Conservation (phyloP, 2,797 vertebrate genomes). For the Eupleurogrammus muticus region DNA sequence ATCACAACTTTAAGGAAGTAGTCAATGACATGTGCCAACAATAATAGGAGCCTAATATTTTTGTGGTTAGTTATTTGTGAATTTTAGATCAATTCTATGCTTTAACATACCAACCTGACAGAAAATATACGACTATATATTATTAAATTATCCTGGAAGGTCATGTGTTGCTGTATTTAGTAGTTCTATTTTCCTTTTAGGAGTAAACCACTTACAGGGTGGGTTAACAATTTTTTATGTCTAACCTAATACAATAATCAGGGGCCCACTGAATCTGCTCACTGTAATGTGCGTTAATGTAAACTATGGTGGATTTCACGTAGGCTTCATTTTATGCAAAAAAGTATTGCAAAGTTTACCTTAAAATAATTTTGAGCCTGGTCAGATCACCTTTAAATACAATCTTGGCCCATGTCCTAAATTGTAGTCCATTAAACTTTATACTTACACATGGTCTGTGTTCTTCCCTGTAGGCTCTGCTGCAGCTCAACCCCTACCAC, state of each 20-base stretch:
- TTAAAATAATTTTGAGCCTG: too few relatives aligned
- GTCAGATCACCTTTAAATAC: not conserved
- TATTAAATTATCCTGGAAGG: not conserved
- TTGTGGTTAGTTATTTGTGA: too few relatives aligned
- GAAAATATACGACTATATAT: not conserved
- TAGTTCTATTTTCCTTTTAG: too few relatives aligned
- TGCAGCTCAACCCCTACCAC: constrained; percentile 94
- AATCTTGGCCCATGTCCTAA: not conserved
- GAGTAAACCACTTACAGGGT: too few relatives aligned
- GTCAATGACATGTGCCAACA: not conserved
- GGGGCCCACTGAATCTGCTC: too few relatives aligned
- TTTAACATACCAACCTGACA: not conserved
- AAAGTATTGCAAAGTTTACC: too few relatives aligned
- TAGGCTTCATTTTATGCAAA: too few relatives aligned
- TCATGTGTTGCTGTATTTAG: not conserved
- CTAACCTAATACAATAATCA: too few relatives aligned
- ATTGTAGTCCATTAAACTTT: not conserved
- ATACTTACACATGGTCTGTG: not conserved
- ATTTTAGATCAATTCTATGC: too few relatives aligned
- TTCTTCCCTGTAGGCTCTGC: constrained; percentile 84
- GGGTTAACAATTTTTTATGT: too few relatives aligned
- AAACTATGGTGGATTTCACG: too few relatives aligned
- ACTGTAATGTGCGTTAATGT: too few relatives aligned
- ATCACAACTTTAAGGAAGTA: not conserved
- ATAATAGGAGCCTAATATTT: not conserved